Evolutionary conservation across 64 coral and sea anemone genomes (phyloP).

Genomic region (Acropora tenuis): DNA sequence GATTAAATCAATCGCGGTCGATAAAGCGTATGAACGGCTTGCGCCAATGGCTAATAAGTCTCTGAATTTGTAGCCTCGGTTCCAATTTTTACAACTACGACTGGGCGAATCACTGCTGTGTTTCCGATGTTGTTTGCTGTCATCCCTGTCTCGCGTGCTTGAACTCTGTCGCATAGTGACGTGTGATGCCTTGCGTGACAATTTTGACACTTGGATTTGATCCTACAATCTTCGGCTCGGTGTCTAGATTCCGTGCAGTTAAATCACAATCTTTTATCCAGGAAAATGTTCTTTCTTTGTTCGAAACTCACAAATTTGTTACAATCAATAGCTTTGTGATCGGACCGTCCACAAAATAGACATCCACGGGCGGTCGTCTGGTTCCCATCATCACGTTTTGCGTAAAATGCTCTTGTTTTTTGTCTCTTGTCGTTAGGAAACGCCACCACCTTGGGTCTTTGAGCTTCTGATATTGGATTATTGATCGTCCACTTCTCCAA

Average conservation of each 20-base stretch:
- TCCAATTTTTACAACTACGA: constrained; percentile 19
- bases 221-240: constrained; percentile 1
- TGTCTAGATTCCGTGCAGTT: constrained; percentile 42
- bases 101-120: neutral
- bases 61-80: neutral
- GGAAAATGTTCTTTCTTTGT: neutral
- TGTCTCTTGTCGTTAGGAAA: neutral
- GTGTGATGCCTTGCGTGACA: constrained; percentile 30
- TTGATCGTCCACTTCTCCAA: constrained; percentile 48
- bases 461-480: constrained; percentile 24
- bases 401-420: neutral
- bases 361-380: neutral
- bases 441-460: neutral
- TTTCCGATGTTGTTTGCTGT: neutral
- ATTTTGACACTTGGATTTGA: neutral
- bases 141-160: constrained; percentile 16
- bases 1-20: neutral
- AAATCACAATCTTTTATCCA: constrained; percentile 1
- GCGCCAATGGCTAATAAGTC: constrained; percentile 30
- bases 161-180: constrained; percentile 12
- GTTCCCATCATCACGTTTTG: neutral
- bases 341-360: neutral
- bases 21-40: neutral
- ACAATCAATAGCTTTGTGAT: neutral
- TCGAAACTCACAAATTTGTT: neutral